A percentile compares a stretch with the other conserved stretches of the same genome.
Conservation (phyloP, 2,888 invertebrate genomes). For the Agonopterix subpropinquella region DNA sequence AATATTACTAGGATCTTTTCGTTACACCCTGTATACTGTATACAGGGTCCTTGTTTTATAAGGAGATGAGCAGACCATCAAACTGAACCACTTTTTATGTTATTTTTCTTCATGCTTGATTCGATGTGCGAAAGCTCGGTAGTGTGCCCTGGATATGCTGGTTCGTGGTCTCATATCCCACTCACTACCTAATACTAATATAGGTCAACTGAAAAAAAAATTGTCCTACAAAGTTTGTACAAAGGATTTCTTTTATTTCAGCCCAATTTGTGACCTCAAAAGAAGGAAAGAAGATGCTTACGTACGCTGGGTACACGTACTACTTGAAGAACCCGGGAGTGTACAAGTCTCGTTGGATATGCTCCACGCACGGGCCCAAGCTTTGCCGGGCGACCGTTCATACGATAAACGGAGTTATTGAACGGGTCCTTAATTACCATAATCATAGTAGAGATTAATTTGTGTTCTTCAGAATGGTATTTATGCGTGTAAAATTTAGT, state of each 20-base stretch:
- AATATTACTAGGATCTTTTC: too few species aligned
- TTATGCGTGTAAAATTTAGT: too few species aligned
- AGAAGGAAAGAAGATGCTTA: neutral
- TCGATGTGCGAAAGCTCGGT: too few species aligned
- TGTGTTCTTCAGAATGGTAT: too few species aligned
- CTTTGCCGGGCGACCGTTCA: conserved; percentile 3
- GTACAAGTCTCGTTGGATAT: conserved; percentile 22
- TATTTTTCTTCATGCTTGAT: too few species aligned
- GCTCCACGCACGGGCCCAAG: conserved; percentile 20
- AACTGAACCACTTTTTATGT: too few species aligned
- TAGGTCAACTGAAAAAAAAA: too few species aligned
- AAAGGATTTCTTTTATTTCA: neutral
- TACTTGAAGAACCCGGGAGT: neutral
- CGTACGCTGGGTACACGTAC: neutral
- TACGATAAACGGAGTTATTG: conserved; percentile 1
- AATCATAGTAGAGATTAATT: too few species aligned
- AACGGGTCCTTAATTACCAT: neutral
- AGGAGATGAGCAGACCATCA: too few species aligned
- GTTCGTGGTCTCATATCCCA: neutral
- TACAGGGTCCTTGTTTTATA: too few species aligned
- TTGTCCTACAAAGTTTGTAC: neutral
- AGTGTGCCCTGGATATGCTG: neutral
- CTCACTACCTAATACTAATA: neutral
- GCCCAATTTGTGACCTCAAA: neutral
- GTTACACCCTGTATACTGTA: too few species aligned